Evolutionary conservation across 2,797 vertebrate genomes (phyloP), one percentile per base, ranked within the genome.

Genomic region (Potorous gilbertii): DNA sequence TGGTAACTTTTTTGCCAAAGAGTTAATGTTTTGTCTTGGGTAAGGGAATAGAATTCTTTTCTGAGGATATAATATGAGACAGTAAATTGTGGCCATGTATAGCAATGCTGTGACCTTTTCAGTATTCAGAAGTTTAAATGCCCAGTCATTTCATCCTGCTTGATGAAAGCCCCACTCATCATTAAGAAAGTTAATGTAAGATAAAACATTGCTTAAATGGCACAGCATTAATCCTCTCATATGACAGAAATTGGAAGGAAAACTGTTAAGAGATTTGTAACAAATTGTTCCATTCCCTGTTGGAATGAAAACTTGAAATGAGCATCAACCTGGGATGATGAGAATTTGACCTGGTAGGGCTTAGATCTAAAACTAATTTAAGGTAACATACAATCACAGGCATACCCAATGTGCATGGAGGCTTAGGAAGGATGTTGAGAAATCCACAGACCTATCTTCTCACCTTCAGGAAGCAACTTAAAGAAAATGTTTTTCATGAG

Each of bases 181-280:
- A 95, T 93, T 94, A 95, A 95, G 92, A 97, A 98, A 98, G 95
- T 97, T 98, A 97, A 98, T 98, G 93, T 92, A 97, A 96, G 95
- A 98, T 98, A 98, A 97, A 95, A 94, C 97, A 97, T 97, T 98
- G 98, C 97, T 98, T 93, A 97, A 98, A 97, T 96, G 96, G 93
- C 91, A 55, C 91, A 93, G 94, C 98, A 97, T 95, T 98, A 98
- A 98, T 96, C 59, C 90, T 91, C 97, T 98, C 90, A 93, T 2
- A 54, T 91, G 95, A 96, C 57, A 55, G 94, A 97, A 93, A 62
- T 93, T 97, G 96, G 94, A 97, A 96, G 50, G 81, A 90, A n/a
- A 97, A 95, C 50, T 93, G 55, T 95, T 95, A 87, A 97, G 92
- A 95, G 54, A 96, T 96, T 93, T 93, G 87, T 92, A 98, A 97